Conservation (phyloP, 2,797 vertebrate genomes). For the Erpetoichthys calabaricus region DNA sequence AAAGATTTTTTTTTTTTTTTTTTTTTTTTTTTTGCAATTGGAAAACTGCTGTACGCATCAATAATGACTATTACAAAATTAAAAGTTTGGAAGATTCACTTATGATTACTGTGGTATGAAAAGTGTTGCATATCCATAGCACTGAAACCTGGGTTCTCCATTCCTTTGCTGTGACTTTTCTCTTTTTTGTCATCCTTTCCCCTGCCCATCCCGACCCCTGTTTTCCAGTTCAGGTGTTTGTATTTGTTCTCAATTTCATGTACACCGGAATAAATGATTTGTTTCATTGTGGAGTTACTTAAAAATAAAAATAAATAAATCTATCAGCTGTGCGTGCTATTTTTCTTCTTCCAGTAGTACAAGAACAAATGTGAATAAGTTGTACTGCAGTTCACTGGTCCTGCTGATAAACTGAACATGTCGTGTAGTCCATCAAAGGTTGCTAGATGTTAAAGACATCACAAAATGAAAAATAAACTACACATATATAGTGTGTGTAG, state of each 20-base stretch:
- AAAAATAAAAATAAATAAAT: conserved; percentile 91
- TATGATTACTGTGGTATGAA: conserved; percentile 51
- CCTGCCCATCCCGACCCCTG: conserved; percentile 12
- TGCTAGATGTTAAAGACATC: conserved; percentile 14
- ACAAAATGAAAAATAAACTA: no score
- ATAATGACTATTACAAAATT: conserved; percentile 43
- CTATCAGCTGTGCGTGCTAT: conserved; percentile 22
- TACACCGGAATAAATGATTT: conserved; percentile 88
- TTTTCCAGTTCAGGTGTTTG: conserved; percentile 60
- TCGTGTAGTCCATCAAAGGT: conserved; percentile 9
- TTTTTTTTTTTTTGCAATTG: conserved; percentile 30
- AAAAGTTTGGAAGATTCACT: conserved; percentile 38
- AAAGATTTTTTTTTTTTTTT: conserved; percentile 30
- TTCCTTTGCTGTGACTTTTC: conserved; percentile 55
- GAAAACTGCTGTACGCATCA: conserved; percentile 43
- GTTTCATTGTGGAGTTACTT: conserved; percentile 98
- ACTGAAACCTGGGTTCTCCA: conserved; percentile 59
- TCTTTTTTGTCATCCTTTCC: conserved; percentile 35
- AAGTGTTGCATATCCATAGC: conserved; percentile 54
- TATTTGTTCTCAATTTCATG: conserved; percentile 82
- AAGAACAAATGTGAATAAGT: not conserved
- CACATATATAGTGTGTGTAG: no score
- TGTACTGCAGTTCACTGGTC: not conserved
- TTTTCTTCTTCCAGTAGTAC: conserved; percentile 12
- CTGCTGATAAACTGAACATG: no score